A percentile compares a stretch with the other conserved stretches of the same genome.
Evolutionary conservation across 2,113 vertebrate species (phyloP).

Genomic region (Nibea albiflora): DNA sequence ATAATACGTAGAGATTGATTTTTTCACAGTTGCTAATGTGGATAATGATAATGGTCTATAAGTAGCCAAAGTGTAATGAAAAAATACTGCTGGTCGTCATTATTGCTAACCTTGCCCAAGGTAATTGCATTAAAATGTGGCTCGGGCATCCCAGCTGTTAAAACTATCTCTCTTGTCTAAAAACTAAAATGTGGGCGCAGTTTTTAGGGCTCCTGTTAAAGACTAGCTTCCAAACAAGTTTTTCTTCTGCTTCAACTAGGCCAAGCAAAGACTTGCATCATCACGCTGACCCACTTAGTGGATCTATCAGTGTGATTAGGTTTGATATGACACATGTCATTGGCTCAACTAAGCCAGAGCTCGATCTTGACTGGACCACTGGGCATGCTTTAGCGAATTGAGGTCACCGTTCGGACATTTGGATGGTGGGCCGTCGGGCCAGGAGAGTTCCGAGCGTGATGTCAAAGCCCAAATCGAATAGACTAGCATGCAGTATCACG

Average conservation of each 20-base stretch:
- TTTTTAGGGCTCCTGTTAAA: slow-evolving; percentile 7
- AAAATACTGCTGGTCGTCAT: slow-evolving; percentile 46
- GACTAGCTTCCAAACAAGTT: slow-evolving; percentile 12
- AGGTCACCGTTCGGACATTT: slow-evolving; percentile 58
- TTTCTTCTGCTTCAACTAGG: slow-evolving; percentile 11
- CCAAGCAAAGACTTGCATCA: slow-evolving; percentile 29
- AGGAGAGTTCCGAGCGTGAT: slow-evolving; percentile 45
- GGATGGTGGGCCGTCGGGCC: slow-evolving; percentile 17
- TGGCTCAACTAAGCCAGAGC: slow-evolving; percentile 44
- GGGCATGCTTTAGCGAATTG: slow-evolving; percentile 57
- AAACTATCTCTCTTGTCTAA: slow-evolving; percentile 30
- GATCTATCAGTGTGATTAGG: slow-evolving; percentile 63
- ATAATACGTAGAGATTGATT: slow-evolving; percentile 27
- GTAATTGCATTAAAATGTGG: slow-evolving; percentile 51
- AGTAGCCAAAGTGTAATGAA: slow-evolving; percentile 45
- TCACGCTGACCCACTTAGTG: slow-evolving; percentile 52
- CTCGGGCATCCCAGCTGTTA: slow-evolving; percentile 24
- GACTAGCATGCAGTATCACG: slow-evolving; percentile 49
- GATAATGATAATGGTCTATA: slow-evolving; percentile 52
- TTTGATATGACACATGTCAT: slow-evolving; percentile 59
- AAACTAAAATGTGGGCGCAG: background rate
- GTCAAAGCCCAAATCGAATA: slow-evolving; percentile 57
- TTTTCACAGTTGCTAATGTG: slow-evolving; percentile 43
- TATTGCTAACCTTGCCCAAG: slow-evolving; percentile 58
- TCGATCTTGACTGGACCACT: slow-evolving; percentile 57